phyloP scores from a whole-genome alignment of 1,140 invertebrate species.

The Temnothorax curvispinosus region DNA sequence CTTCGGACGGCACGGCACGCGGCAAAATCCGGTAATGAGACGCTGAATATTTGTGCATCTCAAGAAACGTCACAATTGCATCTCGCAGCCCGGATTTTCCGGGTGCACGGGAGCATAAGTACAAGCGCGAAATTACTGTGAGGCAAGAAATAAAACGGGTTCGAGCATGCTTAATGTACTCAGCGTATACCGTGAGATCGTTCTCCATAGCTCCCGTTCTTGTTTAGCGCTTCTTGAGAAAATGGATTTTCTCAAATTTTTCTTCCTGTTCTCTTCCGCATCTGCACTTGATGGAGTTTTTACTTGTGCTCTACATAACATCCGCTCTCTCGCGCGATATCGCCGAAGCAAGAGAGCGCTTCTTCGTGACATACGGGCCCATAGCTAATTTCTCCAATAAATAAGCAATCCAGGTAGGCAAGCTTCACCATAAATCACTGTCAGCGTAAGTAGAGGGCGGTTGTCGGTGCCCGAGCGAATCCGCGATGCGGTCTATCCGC shows the following conservation, averaged over 20 bases:
- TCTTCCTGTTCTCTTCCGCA: neutral
- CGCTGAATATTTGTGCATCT: slow-evolving; percentile 65
- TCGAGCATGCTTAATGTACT: neutral
- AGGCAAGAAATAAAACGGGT: slow-evolving; percentile 12
- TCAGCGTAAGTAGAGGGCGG: slow-evolving; percentile 83
- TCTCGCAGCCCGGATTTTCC: slow-evolving; percentile 47
- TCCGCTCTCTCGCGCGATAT: neutral
- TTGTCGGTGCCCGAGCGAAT: slow-evolving; percentile 64
- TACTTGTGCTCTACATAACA: neutral
- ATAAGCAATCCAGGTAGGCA: slow-evolving; percentile 64
- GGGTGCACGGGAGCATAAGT: neutral
- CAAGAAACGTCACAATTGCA: slow-evolving; percentile 54
- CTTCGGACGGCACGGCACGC: slow-evolving; percentile 38
- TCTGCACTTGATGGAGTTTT: slow-evolving; percentile 5
- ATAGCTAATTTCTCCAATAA: slow-evolving; percentile 65
- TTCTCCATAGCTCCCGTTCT: neutral
- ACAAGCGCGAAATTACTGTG: slow-evolving; percentile 11
- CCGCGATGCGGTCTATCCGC: slow-evolving; percentile 72
- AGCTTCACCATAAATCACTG: slow-evolving; percentile 80
- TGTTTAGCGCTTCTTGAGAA: slow-evolving; percentile 13
- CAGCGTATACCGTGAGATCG: neutral
- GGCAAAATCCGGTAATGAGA: slow-evolving; percentile 72
- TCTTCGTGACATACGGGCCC: neutral
- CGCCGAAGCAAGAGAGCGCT: neutral
- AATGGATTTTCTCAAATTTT: slow-evolving; percentile 19